Evolutionary conservation across 92 coral and sea anemone genomes (phyloP), one percentile per base, ranked within the genome.

Genomic region (Pocillopora grandis): DNA sequence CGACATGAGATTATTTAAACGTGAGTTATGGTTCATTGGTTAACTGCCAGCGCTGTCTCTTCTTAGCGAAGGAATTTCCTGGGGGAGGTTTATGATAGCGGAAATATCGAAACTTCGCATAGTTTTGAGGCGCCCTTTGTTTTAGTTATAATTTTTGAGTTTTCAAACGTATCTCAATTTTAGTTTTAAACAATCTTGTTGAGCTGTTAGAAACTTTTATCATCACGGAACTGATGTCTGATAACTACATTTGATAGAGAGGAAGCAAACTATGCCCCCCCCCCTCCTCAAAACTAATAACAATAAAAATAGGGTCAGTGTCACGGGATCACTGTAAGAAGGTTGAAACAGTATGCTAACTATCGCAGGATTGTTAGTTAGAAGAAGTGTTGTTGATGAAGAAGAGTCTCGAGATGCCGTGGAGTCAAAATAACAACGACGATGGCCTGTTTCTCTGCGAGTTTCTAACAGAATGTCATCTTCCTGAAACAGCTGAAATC

Each of bases 401-500:
- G 52, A 68, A 27, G 36, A 16, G 4, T 42, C 52, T 42, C 52
- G 10, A 5, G 49, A 12, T 35, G 42, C 48, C 69, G 60, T 37
- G 9, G 58, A 16, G 20, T 49, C 36, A 19, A 59, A 69, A 42
- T 10, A 61, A 36, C 37, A 60, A 69, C 56, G 42, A 33, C 21
- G 49, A 55, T 13, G 58, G n/a, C 10, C 2, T 35, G 19, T 13
- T 62, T 65, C 85, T 81, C 19, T 70, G 66, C 60, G 68, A 81
- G 21, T 81, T 81, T 60, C 66, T 72, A 9, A 20, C 61, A 59
- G 71, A 81, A 15, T 71, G 68, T 12, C 71, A 59, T 36, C 77
- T 81, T 59, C 85, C 85, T 0, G 42, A 61, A 59, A 81, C 85
- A 19, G 10, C 61, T 19, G 37, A 81, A 36, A 61, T 81, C 35